Percentiles rank a stretch among this genome's conserved stretches.
phyloP scores from a whole-genome alignment of 2,113 vertebrate genomes.

The Theropithecus gelada region DNA sequence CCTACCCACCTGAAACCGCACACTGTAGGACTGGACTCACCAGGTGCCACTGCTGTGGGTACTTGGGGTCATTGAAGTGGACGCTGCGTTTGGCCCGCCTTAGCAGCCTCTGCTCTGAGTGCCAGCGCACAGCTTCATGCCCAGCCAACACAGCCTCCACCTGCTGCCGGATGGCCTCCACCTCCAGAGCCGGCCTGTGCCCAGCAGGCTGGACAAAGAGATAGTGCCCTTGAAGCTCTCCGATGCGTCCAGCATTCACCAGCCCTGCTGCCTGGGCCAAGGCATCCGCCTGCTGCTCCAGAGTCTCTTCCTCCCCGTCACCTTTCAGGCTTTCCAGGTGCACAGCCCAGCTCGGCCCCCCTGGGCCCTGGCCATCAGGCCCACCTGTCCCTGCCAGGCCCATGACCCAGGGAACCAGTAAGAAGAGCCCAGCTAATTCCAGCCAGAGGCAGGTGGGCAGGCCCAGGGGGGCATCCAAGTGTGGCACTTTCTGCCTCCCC shows the following conservation, averaged over 20 bases:
- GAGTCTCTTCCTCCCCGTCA: slow-evolving; percentile 57
- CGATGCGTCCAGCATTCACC: slow-evolving; percentile 93
- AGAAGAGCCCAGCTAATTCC: slow-evolving; percentile 66
- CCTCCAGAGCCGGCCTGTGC: rapidly evolving
- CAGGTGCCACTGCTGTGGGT: slow-evolving; percentile 96
- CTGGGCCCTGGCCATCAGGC: background rate
- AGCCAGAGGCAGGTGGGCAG: slow-evolving; percentile 81
- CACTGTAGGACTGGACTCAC: slow-evolving; percentile 82
- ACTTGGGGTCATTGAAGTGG: slow-evolving; percentile 96
- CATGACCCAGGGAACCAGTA: slow-evolving; percentile 28
- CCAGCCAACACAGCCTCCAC: slow-evolving; percentile 84
- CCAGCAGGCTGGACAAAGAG: slow-evolving; percentile 82
- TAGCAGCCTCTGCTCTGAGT: slow-evolving; percentile 91
- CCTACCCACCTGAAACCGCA: too few relatives aligned
- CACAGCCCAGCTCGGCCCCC: slow-evolving; percentile 90
- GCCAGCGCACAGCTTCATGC: slow-evolving; percentile 92
- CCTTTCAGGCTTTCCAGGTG: slow-evolving; percentile 79
- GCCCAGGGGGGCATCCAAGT: slow-evolving; percentile 78
- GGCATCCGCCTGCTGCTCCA: slow-evolving; percentile 84
- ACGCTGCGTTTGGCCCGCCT: slow-evolving; percentile 93
- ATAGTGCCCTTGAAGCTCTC: slow-evolving; percentile 94
- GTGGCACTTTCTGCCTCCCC: slow-evolving; percentile 76
- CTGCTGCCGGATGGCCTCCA: slow-evolving; percentile 55
- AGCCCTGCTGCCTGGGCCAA: slow-evolving; percentile 90
- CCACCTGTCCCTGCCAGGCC: slow-evolving; percentile 49